A percentile compares a stretch with the other conserved stretches of the same genome.
These are phyloP conservation scores for Falco biarmicus DNA, from an alignment of 2,797 vertebrate species.

Conservation along the genomic window DNA sequence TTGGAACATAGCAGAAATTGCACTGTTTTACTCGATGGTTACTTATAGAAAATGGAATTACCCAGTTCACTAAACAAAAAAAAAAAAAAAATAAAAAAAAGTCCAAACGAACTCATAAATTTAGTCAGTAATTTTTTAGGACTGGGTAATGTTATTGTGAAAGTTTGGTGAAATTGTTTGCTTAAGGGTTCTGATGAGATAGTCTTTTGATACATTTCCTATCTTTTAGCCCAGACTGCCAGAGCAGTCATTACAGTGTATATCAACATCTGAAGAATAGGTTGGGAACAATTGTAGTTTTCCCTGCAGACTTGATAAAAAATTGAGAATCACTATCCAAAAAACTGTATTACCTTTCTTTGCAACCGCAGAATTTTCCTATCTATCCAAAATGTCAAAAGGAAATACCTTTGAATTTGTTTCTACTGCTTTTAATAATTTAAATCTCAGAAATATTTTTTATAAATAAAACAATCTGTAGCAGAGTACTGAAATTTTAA, in stretches of 20 bases:
- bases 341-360: conserved; percentile 41
- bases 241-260: conserved; percentile 53
- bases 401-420: conserved; percentile 60
- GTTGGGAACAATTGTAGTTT: conserved; percentile 40
- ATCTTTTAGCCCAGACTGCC: conserved; percentile 34
- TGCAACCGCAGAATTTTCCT: conserved; percentile 42
- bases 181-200: conserved; percentile 8
- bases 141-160: background rate
- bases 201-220: background rate
- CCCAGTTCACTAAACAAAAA: background rate
- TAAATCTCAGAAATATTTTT: conserved; percentile 60
- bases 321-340: conserved; percentile 38
- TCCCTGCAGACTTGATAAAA: conserved; percentile 55
- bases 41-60: background rate
- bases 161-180: background rate
- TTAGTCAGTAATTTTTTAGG: background rate
- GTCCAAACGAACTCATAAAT: background rate
- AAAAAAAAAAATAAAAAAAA: too few species aligned
- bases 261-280: conserved; percentile 30
- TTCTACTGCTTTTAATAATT: conserved; percentile 66
- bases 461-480: conserved; percentile 69
- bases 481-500: conserved; percentile 56
- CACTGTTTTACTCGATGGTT: background rate
- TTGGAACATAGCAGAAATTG: background rate
- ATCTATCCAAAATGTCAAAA: conserved; percentile 47